Base-by-base conservation (phyloP, 2,888 invertebrate genomes). In the Meteorus colon region DNA sequence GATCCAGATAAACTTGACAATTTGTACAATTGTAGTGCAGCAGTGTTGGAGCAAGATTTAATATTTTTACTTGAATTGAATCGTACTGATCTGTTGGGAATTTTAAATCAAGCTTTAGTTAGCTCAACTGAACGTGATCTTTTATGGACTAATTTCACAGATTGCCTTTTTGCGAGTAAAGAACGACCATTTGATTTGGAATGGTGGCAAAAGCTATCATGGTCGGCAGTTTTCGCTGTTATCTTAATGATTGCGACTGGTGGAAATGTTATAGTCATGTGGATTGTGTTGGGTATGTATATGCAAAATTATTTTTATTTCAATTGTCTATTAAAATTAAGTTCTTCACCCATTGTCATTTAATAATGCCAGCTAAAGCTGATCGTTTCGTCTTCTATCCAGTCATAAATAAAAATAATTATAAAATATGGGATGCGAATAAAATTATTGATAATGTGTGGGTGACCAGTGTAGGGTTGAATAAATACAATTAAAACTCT, bases 221-320 rank as follows among this genome's bases (percentile, higher is more conserved):
- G 96, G 95, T 93, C 94, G 63, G 90, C 94, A 14, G 90, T 95
- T 19, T 97, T 96, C 84, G 92, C 94, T 0, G 90, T 93, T 31
- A 96, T 97, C 94, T 91, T 97, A 60, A 90, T 94, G 10, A 93
- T 95, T 3, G 96, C 96, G 0, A 94, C 95, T 63, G 94, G 95
- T 0, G 98, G 98, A 29, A 98, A 98, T 86, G 92, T 94, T 60
- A 96, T 97, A 78, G 97, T 98, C 69, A 96, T 97, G 83, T 98
- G 97, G 98, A 97, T 98, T 83, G 96, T 98, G 12, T 92, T 94
- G 83, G 95, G 96, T 95, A 89, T 88, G 68, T 77, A 77, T 70
- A 16, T 8, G 59, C 45, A 16, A 12, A 68, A 41, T 27, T 63
- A 48, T 41, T 5, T 29, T 29, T 14, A 10, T 68, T 37, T 68